A percentile compares a stretch with the other conserved stretches of the same genome.
phyloP scores from a whole-genome alignment of 2,888 invertebrate genomes.

The Holacanthella duospinosa region DNA sequence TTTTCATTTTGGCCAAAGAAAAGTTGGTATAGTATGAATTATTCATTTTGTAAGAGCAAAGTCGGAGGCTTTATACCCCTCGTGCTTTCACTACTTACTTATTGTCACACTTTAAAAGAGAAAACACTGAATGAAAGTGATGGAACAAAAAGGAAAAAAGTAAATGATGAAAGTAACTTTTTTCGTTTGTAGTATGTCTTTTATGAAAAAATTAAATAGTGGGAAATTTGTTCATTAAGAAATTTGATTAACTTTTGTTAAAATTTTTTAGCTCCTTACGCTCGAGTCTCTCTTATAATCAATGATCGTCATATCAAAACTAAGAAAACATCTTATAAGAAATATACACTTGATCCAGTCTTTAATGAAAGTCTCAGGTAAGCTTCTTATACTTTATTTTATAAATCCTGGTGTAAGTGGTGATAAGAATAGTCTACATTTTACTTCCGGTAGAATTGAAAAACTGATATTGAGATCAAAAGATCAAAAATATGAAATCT shows the following conservation, averaged over 20 bases:
- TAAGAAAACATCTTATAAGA: conserved; percentile 43
- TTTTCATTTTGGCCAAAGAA: too few species aligned
- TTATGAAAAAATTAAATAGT: too few species aligned
- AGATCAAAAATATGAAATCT: not conserved
- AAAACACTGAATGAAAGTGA: not conserved
- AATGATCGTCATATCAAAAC: conserved; percentile 42
- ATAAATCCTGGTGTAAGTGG: not conserved
- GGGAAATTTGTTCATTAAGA: too few species aligned
- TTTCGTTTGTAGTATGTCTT: too few species aligned
- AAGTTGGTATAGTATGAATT: too few species aligned
- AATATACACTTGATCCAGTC: conserved; percentile 44
- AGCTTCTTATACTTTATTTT: not conserved
- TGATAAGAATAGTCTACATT: not conserved
- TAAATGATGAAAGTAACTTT: not conserved
- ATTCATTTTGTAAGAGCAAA: too few species aligned
- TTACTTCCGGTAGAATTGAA: not conserved
- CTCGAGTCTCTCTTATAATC: conserved; percentile 42
- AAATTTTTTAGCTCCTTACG: conserved; percentile 43
- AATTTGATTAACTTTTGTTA: too few species aligned
- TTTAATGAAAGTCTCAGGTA: conserved; percentile 43
- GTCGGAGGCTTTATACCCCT: too few species aligned
- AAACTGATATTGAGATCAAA: not conserved
- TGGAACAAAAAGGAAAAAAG: not conserved
- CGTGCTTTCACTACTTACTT: too few species aligned
- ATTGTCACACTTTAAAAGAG: not conserved